Percentiles rank a stretch among this genome's conserved stretches.
Evolutionary conservation across 2,797 vertebrate genomes (phyloP).

Genomic region (Hydrophis major): DNA sequence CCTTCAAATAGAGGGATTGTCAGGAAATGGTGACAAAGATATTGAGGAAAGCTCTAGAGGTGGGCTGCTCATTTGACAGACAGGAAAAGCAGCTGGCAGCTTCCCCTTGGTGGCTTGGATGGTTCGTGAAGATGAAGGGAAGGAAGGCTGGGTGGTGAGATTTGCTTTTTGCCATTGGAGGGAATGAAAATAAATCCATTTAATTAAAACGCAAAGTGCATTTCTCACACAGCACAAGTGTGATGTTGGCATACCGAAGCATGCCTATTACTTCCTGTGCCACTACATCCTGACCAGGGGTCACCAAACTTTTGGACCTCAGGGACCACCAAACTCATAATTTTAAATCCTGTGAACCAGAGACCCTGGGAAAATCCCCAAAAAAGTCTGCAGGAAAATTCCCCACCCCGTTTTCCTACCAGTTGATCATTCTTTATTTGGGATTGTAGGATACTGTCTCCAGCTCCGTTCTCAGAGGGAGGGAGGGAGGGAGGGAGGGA

Average conservation of each 20-base stretch:
- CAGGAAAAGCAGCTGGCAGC: slow-evolving; percentile 35
- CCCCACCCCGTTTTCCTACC: no score
- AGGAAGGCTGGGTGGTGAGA: slow-evolving; percentile 19
- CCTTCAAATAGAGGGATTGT: slow-evolving; percentile 41
- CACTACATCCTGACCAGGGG: not conserved
- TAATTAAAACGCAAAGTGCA: not conserved
- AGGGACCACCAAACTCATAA: no score
- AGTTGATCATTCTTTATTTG: no score
- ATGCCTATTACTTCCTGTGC: not conserved
- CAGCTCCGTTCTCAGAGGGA: no score
- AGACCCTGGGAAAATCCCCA: no score
- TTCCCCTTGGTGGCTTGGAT: slow-evolving; percentile 29
- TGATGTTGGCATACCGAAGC: not conserved
- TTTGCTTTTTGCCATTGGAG: not conserved
- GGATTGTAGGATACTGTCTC: no score
- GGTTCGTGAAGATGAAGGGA: slow-evolving; percentile 31
- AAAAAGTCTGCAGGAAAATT: no score
- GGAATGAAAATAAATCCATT: not conserved
- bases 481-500: no score
- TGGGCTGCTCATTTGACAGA: slow-evolving; percentile 33
- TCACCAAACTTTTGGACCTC: no score
- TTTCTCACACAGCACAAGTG: not conserved
- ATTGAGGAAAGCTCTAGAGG: slow-evolving; percentile 33
- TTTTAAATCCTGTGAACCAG: no score
- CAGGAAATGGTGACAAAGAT: slow-evolving; percentile 46